Percentiles rank a stretch among this genome's conserved stretches.
phyloP scores from a whole-genome alignment of 2,888 invertebrate species.

The Watsonalla cultraria region DNA sequence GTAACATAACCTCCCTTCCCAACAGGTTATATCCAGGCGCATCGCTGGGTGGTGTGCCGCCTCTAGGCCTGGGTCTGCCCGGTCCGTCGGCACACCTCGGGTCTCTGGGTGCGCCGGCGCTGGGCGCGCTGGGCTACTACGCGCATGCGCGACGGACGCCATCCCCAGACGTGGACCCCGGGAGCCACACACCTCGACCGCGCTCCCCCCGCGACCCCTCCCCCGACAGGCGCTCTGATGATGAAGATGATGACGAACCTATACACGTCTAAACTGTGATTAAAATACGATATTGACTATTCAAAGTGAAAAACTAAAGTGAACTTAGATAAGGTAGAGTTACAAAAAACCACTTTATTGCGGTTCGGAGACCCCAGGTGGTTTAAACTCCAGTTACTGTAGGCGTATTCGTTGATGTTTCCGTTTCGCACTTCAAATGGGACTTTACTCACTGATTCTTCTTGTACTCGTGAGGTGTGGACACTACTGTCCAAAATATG shows the following conservation, averaged over 20 bases:
- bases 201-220: slow-evolving; percentile 63
- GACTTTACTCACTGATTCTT: slow-evolving; percentile 8
- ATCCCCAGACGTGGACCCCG: slow-evolving; percentile 79
- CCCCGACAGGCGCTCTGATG: slow-evolving; percentile 62
- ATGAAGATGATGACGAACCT: slow-evolving; percentile 81
- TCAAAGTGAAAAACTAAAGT: slow-evolving; percentile 6
- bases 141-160: slow-evolving; percentile 70
- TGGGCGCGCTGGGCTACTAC: slow-evolving; percentile 75
- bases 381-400: slow-evolving; percentile 18
- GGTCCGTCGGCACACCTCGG: slow-evolving; percentile 84
- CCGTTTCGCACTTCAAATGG: slow-evolving; percentile 14
- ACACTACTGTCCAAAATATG: slow-evolving; percentile 58
- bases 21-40: slow-evolving; percentile 80
- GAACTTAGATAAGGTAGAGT: slow-evolving; percentile 13
- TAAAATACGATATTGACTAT: slow-evolving; percentile 6
- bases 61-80: slow-evolving; percentile 80
- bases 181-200: slow-evolving; percentile 76
- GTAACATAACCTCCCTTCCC: slow-evolving; percentile 1
- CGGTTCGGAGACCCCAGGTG: slow-evolving; percentile 13
- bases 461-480: slow-evolving; percentile 35
- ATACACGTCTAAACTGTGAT: slow-evolving; percentile 75
- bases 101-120: slow-evolving; percentile 83
- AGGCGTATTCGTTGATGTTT: slow-evolving; percentile 16
- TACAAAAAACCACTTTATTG: slow-evolving; percentile 18
- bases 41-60: slow-evolving; percentile 77